These are phyloP conservation scores for Periphyllus acericola DNA, from an alignment of 2,888 invertebrate species.

Conservation along the genomic window DNA sequence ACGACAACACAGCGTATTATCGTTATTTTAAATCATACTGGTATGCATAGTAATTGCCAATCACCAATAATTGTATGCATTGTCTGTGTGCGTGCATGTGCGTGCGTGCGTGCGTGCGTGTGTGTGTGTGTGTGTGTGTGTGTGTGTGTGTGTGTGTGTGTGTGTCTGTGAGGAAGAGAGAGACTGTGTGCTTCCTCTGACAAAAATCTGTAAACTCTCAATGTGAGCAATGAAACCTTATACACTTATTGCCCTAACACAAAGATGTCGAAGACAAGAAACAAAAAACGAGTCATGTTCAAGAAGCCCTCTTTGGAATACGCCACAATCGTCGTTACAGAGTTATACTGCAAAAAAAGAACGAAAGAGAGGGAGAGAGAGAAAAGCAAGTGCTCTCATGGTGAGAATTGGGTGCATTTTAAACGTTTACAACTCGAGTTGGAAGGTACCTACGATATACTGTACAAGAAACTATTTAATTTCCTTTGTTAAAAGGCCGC, in stretches of 20 bases:
- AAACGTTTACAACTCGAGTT: neutral
- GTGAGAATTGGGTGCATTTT: neutral
- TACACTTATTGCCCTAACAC: neutral
- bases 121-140: no score
- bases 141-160: no score
- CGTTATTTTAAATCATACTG: neutral
- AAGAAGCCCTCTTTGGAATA: neutral
- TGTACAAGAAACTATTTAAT: slow-evolving; percentile 30
- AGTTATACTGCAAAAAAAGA: neutral
- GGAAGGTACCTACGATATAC: neutral
- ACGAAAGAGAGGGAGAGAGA: neutral
- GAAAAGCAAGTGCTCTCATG: neutral
- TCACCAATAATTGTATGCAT: neutral
- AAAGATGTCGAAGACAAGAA: neutral
- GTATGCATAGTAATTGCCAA: neutral
- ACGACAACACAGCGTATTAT: neutral
- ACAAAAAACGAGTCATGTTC: neutral
- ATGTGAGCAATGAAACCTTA: neutral
- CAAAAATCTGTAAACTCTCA: neutral
- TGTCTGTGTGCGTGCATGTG: no score
- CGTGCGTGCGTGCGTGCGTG: no score
- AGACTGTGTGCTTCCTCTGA: neutral
- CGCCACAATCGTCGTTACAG: neutral
- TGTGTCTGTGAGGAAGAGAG: neutral
- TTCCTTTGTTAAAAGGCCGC: slow-evolving; percentile 36